Base-by-base conservation (phyloP, 2,797 vertebrate species). In the Lutjanus argentimaculatus region DNA sequence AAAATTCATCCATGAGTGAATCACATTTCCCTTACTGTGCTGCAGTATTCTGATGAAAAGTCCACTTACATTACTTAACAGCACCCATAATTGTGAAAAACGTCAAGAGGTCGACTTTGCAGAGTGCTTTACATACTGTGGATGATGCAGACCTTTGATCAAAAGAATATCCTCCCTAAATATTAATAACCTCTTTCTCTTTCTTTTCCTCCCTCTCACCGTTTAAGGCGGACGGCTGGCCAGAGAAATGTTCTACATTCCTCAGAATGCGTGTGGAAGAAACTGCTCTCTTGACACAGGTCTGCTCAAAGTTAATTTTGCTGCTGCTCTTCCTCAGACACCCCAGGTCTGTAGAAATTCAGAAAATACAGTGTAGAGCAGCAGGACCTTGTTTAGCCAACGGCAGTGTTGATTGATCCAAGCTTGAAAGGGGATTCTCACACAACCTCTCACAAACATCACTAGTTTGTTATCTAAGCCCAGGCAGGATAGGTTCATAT, bases 161-260 rank as follows among this genome's bases (percentile, higher is more conserved):
- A 84, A 52, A 73, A 64, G 45, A 75, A 66, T 72, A 80, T 81
- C 12, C 14, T 79, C 49, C 56, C 61, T 88, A 74, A 90, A 92
- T 90, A 89, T 89, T 88, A 61, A 92, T 82, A 6, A 58, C n/a
- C 68, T 79, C 63, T 61, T 52, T 69, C 91, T 94, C 9, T 72
- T 4, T 72, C 12, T 80, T 61, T 49, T 21, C 70, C 22, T 76
- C 7, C 61, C 59, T 94, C 84, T 91, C 91, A 19, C 36, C 53
- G n/a, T 81, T 91, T 92, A 95, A 99, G 98, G 97, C 89, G 98
- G 97, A 89, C 95, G 96, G 40, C 95, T 97, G 77, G 96, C 97
- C 95, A 97, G 96, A 96, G 98, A 99, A 93, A 97, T 95, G 93
- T 99, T 99, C 96, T 97, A 98, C 96, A 97, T 99, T 92, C 97